Conservation (phyloP, 2,888 invertebrate genomes). For the Synergus umbraculus region DNA sequence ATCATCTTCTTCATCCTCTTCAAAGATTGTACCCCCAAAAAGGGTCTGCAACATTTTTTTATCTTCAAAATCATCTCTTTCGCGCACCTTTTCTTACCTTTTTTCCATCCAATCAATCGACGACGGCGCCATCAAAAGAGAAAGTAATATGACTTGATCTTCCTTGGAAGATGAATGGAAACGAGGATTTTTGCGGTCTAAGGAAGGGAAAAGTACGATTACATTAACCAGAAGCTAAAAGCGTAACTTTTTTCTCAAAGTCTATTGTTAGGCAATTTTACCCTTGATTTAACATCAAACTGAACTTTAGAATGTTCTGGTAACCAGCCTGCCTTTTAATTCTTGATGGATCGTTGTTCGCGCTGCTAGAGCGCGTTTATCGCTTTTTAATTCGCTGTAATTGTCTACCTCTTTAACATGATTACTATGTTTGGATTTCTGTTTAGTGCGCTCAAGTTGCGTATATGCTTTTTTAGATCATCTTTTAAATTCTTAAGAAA, state of each 20-base stretch:
- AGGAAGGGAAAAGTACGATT: not conserved
- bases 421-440: constrained; percentile 7
- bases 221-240: constrained; percentile 2
- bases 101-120: constrained; percentile 8
- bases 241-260: not conserved
- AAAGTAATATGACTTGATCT: constrained; percentile 28
- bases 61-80: not conserved
- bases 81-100: not conserved
- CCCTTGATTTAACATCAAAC: constrained; percentile 16
- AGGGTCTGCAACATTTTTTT: not conserved
- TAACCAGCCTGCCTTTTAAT: not conserved
- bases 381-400: constrained; percentile 24
- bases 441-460: not conserved
- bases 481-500: not conserved
- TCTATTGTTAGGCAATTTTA: constrained; percentile 25
- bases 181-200: not conserved
- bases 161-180: constrained; percentile 3
- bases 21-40: not conserved
- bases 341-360: constrained; percentile 24
- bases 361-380: constrained; percentile 17
- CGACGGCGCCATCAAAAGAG: constrained; percentile 6
- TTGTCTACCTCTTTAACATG: not conserved
- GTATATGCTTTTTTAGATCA: not conserved
- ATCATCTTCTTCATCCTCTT: not conserved
- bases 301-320: not conserved